These are phyloP conservation scores for Rotaria macrura DNA, from an alignment of 2,888 invertebrate species.

Conservation along the genomic window DNA sequence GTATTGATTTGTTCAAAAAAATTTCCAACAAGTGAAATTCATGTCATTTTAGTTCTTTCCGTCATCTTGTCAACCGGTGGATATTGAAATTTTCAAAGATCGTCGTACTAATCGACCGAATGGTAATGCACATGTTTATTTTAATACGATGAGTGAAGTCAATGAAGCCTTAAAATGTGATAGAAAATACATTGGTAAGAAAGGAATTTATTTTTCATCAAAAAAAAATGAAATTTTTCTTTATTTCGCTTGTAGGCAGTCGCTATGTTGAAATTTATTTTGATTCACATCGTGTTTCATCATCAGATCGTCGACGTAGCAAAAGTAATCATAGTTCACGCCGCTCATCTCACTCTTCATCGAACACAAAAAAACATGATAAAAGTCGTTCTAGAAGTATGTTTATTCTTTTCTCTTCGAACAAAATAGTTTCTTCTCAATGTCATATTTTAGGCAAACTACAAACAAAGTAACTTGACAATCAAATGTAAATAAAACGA, in stretches of 20 bases:
- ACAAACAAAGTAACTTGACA: background rate
- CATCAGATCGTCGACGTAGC: background rate
- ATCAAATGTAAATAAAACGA: no score
- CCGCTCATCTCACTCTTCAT: background rate
- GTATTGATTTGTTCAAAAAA: background rate
- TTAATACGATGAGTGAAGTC: background rate
- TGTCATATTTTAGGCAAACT: background rate
- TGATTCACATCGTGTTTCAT: background rate
- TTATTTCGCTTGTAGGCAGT: background rate
- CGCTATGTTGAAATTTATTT: background rate
- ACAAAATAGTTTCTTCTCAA: background rate
- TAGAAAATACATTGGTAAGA: background rate
- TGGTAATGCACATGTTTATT: background rate
- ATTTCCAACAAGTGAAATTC: background rate
- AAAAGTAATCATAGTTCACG: background rate
- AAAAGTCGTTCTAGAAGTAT: background rate
- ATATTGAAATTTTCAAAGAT: background rate
- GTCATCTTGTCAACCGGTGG: background rate
- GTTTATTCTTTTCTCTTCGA: background rate
- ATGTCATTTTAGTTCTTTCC: background rate
- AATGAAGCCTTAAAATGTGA: constrained; percentile 12
- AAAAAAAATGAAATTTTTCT: no score
- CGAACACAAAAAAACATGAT: no score
- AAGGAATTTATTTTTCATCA: background rate
- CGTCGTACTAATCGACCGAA: background rate